Base-by-base conservation (phyloP, 2,113 vertebrate genomes). In the Chionomys nivalis region DNA sequence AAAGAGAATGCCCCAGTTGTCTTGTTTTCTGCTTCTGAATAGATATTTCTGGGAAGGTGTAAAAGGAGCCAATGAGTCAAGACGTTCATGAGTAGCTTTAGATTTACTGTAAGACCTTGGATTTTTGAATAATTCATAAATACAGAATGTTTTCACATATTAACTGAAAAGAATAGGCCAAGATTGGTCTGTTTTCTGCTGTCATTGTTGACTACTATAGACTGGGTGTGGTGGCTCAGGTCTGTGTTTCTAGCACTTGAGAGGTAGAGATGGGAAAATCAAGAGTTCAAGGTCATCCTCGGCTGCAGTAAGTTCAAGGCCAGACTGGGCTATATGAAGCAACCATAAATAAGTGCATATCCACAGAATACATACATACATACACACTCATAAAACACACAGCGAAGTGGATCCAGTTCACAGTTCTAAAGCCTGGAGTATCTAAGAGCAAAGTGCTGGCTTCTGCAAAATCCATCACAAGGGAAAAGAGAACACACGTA, bases 61-160 rank as follows among this genome's bases (percentile, higher is more conserved):
- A 82, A 94, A 82, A 93, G 61, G 66, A 98, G 98, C 68, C 33
- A n/a, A 87, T 61, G n/a, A 73, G 42, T 97, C 70, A 95, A 81
- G 24, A 95, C 79, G 92, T 88, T 90, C 73, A 93, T 94, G 90
- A 92, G 65, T 93, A 42, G 77, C 81, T 89, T 90, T 90, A 82
- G 87, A 96, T 90, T 97, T 76, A 96, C 75, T n/a, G 13, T 5
- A 83, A 52, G 52, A 95, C 26, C 28, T 16, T 79, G 36, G 42
- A 55, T 61, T 86, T 93, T 39, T 95, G 12, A 90, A 77, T 75
- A 92, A 92, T 66, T 97, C 70, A 77, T 79, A 96, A 94, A 91
- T 39, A 87, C 16, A 31, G 7, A 77, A 28, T 72, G 89, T 75
- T 70, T 47, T 26, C 19, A 68, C 47, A 75, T 39, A 78, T 85